Evolutionary conservation across 2,888 invertebrate genomes (phyloP).

Genomic region (Andrena marginata): DNA sequence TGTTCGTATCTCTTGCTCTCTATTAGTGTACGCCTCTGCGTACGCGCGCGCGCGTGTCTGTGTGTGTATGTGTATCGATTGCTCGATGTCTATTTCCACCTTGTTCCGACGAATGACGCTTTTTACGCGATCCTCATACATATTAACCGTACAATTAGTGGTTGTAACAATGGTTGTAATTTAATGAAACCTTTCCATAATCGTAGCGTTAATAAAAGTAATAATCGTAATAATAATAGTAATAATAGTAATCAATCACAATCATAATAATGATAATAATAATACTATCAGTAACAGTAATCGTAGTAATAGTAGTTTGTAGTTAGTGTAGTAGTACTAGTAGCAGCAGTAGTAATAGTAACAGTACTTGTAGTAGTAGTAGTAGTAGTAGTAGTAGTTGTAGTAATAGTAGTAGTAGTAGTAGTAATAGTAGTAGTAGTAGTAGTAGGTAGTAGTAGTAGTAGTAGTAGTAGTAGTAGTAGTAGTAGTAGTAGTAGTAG

Average conservation of each 20-base stretch:
- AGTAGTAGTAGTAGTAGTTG: conserved; percentile 37
- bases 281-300: conserved; percentile 54
- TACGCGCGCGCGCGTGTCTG: background rate
- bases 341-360: conserved; percentile 29
- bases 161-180: conserved; percentile 58
- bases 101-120: conserved; percentile 1
- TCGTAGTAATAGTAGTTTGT: conserved; percentile 49
- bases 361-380: conserved; percentile 1
- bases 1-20: background rate
- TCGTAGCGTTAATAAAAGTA: conserved; percentile 58
- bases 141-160: conserved; percentile 37
- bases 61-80: conserved; percentile 28
- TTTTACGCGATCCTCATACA: conserved; percentile 19
- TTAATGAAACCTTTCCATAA: conserved; percentile 55
- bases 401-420: conserved; percentile 21
- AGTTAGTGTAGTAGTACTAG: conserved; percentile 40
- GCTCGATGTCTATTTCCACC: conserved; percentile 13
- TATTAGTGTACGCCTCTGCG: background rate
- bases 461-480: conserved; percentile 35
- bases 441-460: conserved; percentile 51
- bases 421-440: conserved; percentile 17
- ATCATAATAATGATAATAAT: conserved; percentile 13
- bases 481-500: conserved; percentile 40
- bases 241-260: conserved; percentile 20
- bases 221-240: conserved; percentile 17